phyloP scores from a whole-genome alignment of 2,888 invertebrate genomes.

The Disparrhopalites patrizii region DNA sequence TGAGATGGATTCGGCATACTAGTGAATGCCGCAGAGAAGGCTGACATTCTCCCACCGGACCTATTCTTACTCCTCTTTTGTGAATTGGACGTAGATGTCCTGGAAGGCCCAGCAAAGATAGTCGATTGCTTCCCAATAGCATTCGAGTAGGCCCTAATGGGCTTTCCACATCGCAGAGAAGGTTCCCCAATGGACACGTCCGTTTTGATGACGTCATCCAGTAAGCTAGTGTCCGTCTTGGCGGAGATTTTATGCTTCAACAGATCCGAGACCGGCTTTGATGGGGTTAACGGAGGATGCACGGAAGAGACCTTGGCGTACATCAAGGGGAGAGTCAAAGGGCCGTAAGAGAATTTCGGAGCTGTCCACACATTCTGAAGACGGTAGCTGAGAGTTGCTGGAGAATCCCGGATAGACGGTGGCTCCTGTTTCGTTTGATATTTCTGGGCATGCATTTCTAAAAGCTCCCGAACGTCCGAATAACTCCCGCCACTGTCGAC shows the following conservation, averaged over 20 bases:
- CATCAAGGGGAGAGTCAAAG: background rate
- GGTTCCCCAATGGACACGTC: conserved; percentile 8
- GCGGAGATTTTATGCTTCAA: background rate
- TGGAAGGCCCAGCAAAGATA: background rate
- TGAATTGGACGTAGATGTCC: background rate
- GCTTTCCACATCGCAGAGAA: conserved; percentile 1
- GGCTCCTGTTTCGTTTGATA: background rate
- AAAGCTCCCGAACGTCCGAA: background rate
- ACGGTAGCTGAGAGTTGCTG: background rate
- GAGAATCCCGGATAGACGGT: background rate
- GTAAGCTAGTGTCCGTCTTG: background rate
- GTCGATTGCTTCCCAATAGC: background rate
- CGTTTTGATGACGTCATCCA: conserved; percentile 10
- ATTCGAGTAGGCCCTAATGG: background rate
- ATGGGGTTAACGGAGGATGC: background rate
- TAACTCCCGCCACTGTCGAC: background rate
- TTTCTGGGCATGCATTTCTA: background rate
- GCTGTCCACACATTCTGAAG: conserved; percentile 11
- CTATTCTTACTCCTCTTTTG: background rate
- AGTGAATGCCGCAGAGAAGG: no score
- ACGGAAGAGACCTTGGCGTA: no score
- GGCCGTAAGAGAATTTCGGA: background rate
- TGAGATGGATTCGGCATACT: no score
- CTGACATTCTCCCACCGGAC: background rate
- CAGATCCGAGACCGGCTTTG: background rate